These are phyloP conservation scores for Lasiommata megera DNA, from an alignment of 2,888 invertebrate species.

Conservation along the genomic window DNA sequence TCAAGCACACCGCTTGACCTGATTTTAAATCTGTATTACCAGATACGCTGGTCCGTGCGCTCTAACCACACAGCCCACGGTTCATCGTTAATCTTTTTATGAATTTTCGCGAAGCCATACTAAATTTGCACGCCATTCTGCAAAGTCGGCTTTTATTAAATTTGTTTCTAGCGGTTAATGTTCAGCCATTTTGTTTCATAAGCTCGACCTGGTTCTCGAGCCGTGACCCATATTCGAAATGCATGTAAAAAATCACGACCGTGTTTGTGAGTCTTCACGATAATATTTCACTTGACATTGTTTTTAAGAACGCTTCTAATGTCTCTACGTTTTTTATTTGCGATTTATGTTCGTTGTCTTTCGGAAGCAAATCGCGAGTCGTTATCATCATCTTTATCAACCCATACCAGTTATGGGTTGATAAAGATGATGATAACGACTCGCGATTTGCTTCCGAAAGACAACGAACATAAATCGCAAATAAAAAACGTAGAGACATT, in stretches of 20 bases:
- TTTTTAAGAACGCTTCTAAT: not conserved
- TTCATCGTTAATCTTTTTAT: not conserved
- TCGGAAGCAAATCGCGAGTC: no score
- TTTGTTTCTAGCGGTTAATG: constrained; percentile 16
- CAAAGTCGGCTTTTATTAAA: constrained; percentile 17
- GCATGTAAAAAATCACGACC: constrained; percentile 11
- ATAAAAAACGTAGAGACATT: not conserved
- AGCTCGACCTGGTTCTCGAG: constrained; percentile 8
- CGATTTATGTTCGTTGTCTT: not conserved
- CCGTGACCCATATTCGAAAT: constrained; percentile 13
- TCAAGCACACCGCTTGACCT: not conserved
- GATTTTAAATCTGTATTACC: not conserved
- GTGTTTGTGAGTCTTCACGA: constrained; percentile 2
- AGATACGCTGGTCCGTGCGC: not conserved
- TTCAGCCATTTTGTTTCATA: constrained; percentile 16
- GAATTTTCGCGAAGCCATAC: constrained; percentile 8
- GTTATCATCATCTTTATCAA: no score
- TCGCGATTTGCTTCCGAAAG: no score
- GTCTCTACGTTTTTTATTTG: not conserved
- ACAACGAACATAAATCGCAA: not conserved
- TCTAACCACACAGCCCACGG: not conserved
- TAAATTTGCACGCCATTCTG: constrained; percentile 11
- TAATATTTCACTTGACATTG: constrained; percentile 13
- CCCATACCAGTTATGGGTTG: no score
- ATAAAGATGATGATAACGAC: no score